Percentiles rank a stretch among this genome's conserved stretches.
phyloP scores from a whole-genome alignment of 2,888 invertebrate genomes.

The Rotaria socialis region DNA sequence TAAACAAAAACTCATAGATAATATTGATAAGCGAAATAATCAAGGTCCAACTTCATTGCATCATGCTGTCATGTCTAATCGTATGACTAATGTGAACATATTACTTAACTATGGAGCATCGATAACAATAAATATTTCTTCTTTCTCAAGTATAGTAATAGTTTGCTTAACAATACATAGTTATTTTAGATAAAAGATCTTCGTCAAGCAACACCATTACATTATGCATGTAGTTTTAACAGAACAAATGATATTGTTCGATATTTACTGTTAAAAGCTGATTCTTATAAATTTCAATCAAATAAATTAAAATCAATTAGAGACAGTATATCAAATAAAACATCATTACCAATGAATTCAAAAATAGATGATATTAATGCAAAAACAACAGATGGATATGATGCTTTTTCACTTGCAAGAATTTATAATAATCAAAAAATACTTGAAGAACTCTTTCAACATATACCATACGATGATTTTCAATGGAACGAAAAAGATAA shows the following conservation, averaged over 20 bases:
- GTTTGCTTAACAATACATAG: no score
- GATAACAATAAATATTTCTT: not conserved
- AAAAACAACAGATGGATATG: not conserved
- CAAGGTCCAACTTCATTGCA: not conserved
- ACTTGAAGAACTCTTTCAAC: not conserved
- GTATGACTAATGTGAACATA: not conserved
- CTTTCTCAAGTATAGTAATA: no score
- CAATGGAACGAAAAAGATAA: not conserved
- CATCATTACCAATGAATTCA: not conserved
- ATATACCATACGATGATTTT: not conserved
- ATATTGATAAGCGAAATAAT: not conserved
- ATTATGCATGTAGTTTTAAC: constrained; percentile 12
- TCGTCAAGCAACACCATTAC: not conserved
- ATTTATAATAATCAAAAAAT: not conserved
- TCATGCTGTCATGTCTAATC: not conserved
- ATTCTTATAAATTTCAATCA: not conserved
- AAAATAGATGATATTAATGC: not conserved
- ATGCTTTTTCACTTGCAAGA: not conserved
- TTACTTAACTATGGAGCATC: not conserved
- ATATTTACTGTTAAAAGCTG: not conserved
- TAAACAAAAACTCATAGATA: not conserved
- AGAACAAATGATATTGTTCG: not conserved
- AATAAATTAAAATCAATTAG: not conserved
- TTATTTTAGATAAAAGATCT: not conserved
- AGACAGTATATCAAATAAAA: not conserved